Base-by-base conservation (phyloP, 2,113 vertebrate species). In the Redunca redunca region DNA sequence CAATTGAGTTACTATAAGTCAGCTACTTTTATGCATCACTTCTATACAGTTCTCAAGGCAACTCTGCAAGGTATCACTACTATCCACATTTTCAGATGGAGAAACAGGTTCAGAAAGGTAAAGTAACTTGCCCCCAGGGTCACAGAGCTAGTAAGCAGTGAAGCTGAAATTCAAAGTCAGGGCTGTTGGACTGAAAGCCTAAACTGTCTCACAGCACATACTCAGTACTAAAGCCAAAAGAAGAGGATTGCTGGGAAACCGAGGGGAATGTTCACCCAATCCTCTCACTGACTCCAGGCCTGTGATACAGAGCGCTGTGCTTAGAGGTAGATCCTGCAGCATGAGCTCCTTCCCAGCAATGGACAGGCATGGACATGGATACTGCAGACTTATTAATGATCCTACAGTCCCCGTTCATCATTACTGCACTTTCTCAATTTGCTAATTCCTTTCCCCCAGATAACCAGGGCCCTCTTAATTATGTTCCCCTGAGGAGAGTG, bases 401-500 rank as follows among this genome's bases (percentile, higher is more conserved):
- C 94, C 80, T 90, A 90, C 64, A 92, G 97, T 91, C 98, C 96
- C 96, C 23, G 50, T 98, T 98, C 96, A 97, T 98, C 98, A 98
- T 96, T 95, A 98, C 3, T 81, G 91, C 89, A 95, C 98, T 98
- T 98, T 97, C 96, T 98, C 97, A 98, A 97, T 98, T 98, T 98
- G 97, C 98, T 98, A 98, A 98, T 98, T 98, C 96, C 36, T 98
- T 98, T 98, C 97, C 96, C 98, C 98, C 95, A 98, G 98, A 98
- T 98, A 98, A 98, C 97, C 90, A 98, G 92, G 98, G 94, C 94
- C 93, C 98, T 98, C 97, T 98, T 98, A 98, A 99, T 98, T 98
- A 98, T 87, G 97, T 93, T 99, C 98, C 98, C 98, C 96, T 97
- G 97, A 98, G 98, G 95, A 98, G 78, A 98, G 96, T 85, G 95